These are phyloP conservation scores for Chunga burmeisteri DNA, from an alignment of 2,113 vertebrate species.

Conservation along the genomic window DNA sequence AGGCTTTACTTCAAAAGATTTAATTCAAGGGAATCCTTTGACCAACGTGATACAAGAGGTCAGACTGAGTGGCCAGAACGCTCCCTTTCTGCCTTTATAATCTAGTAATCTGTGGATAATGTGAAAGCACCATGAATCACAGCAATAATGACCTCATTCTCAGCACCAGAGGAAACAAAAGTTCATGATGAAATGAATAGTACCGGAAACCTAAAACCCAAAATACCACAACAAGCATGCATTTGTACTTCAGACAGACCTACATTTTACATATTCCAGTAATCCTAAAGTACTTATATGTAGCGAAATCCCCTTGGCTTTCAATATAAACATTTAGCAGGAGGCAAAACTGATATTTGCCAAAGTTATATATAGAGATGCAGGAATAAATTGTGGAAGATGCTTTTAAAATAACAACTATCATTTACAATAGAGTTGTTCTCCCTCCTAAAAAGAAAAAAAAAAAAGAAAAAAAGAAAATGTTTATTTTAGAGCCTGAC, in stretches of 20 bases:
- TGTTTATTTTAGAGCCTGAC: not conserved
- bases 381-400: not conserved
- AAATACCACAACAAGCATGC: constrained; percentile 36
- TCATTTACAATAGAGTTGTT: not conserved
- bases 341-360: not conserved
- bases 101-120: constrained; percentile 23
- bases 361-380: not conserved
- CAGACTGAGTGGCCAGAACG: not conserved
- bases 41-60: not conserved
- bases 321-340: not conserved
- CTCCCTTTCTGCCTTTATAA: constrained; percentile 17
- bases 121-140: constrained; percentile 37
- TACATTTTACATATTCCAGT: constrained; percentile 22
- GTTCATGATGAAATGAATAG: constrained; percentile 28
- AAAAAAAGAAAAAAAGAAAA: too few relatives aligned
- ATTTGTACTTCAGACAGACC: constrained; percentile 33
- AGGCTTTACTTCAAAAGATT: not conserved
- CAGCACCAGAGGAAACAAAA: constrained; percentile 43
- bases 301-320: not conserved
- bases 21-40: constrained; percentile 14
- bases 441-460: not conserved
- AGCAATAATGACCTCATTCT: constrained; percentile 58
- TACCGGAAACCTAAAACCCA: constrained; percentile 8
- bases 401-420: not conserved
- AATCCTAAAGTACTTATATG: not conserved